Percentiles rank a stretch among this genome's conserved stretches.
phyloP scores from a whole-genome alignment of 2,797 vertebrate species.

The Acipenser transmontanus region DNA sequence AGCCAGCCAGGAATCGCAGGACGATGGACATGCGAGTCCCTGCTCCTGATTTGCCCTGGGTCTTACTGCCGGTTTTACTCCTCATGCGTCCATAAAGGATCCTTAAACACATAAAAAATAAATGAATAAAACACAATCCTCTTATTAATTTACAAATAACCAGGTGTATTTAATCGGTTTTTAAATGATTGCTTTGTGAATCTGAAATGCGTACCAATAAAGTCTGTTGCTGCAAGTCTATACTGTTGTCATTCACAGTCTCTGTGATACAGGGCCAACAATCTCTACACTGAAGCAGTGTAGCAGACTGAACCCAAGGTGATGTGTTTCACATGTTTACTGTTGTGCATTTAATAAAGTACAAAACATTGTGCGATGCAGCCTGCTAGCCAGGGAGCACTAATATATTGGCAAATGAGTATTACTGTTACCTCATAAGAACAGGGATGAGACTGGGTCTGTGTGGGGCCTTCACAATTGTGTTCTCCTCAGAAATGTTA shows the following conservation, averaged over 20 bases:
- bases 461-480: constrained; percentile 73
- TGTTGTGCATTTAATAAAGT: too few relatives aligned
- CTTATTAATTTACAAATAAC: not conserved
- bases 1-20: constrained; percentile 83
- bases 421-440: constrained; percentile 80
- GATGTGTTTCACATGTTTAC: too few relatives aligned
- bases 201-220: not conserved
- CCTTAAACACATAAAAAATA: constrained; percentile 52
- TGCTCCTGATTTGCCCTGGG: constrained; percentile 78
- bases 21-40: constrained; percentile 81
- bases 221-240: too few relatives aligned
- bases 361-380: too few relatives aligned
- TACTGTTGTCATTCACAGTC: too few relatives aligned
- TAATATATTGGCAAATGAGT: not conserved
- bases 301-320: too few relatives aligned
- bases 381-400: too few relatives aligned
- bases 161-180: not conserved
- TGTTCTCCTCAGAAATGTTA: constrained; percentile 81
- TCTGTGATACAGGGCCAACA: too few relatives aligned
- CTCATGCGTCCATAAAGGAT: constrained; percentile 90
- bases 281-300: too few relatives aligned
- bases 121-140: constrained; percentile 5
- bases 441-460: constrained; percentile 76
- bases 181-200: not conserved
- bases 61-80: constrained; percentile 84